A percentile compares a stretch with the other conserved stretches of the same genome.
These are phyloP conservation scores for Leptinotarsa peninsularis DNA, from an alignment of 2,888 invertebrate species.

Conservation along the genomic window DNA sequence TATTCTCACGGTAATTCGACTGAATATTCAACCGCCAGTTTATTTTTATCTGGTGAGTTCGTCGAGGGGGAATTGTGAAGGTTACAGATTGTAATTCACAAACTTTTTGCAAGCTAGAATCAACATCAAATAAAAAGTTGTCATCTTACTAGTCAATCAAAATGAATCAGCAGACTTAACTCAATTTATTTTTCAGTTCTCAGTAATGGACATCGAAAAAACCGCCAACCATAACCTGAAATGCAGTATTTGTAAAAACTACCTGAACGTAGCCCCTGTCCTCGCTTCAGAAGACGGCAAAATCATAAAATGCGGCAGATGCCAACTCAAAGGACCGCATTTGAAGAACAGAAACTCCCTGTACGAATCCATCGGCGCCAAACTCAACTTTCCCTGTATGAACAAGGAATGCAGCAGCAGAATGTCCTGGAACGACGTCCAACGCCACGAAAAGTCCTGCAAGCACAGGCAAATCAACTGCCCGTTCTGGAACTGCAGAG, in stretches of 20 bases:
- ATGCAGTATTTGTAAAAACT: constrained; percentile 45
- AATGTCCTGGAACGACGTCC: constrained; percentile 42
- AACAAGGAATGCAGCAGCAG: constrained; percentile 37
- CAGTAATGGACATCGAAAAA: constrained; percentile 39
- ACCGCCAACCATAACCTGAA: constrained; percentile 38
- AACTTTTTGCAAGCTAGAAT: too few species aligned
- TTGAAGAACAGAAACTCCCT: constrained; percentile 43
- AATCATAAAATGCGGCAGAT: constrained; percentile 45
- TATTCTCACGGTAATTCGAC: too few species aligned
- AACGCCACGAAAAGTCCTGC: constrained; percentile 43
- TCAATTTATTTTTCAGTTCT: constrained; percentile 13
- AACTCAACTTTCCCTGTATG: constrained; percentile 44
- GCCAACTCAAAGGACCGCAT: constrained; percentile 35
- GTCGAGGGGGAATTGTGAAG: too few species aligned
- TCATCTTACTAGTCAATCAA: neutral
- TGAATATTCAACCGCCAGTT: too few species aligned
- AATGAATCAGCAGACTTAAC: neutral
- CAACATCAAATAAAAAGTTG: too few species aligned
- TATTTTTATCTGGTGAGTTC: too few species aligned
- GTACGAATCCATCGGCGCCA: constrained; percentile 46
- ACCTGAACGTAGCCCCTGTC: constrained; percentile 45
- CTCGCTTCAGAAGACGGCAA: constrained; percentile 45
- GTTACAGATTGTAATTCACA: too few species aligned
- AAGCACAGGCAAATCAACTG: constrained; percentile 37
- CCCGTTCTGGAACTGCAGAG: constrained; percentile 46